Conservation (phyloP, 1,140 invertebrate genomes). For the Musca vetustissima region DNA sequence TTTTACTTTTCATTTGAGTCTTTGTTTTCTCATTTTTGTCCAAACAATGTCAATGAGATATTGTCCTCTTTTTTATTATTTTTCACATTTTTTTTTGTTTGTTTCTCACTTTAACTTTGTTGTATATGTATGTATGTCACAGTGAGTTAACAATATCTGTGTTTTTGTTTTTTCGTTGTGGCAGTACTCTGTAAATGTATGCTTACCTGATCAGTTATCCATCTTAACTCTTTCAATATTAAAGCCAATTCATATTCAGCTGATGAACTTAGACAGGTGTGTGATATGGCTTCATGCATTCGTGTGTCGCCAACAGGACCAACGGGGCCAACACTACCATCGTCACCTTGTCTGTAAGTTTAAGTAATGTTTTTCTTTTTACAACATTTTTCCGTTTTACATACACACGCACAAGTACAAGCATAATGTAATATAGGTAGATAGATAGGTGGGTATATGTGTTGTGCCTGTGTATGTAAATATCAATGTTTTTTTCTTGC, state of each 20-base stretch:
- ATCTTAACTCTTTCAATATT: constrained; percentile 91
- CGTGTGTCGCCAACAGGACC: constrained; percentile 47
- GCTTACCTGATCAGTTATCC: constrained; percentile 68
- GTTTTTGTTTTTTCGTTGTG: too few relatives aligned
- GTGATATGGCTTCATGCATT: constrained; percentile 55
- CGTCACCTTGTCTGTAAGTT: constrained; percentile 48
- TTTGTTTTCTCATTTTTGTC: too few relatives aligned
- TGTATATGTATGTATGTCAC: too few relatives aligned
- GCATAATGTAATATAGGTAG: background rate
- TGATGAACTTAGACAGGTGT: constrained; percentile 63
- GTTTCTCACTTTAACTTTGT: too few relatives aligned
- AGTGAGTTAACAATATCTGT: too few relatives aligned
- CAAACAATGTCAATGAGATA: too few relatives aligned
- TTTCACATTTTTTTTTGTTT: too few relatives aligned
- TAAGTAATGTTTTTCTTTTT: constrained; percentile 7
- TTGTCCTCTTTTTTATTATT: too few relatives aligned
- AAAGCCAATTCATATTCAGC: constrained; percentile 85
- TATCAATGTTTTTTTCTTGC: too few relatives aligned
- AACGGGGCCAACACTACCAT: constrained; percentile 55
- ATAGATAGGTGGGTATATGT: background rate
- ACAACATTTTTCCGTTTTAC: background rate
- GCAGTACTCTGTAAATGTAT: background rate
- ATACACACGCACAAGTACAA: too few relatives aligned
- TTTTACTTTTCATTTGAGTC: too few relatives aligned
- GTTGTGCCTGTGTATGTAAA: background rate